Conservation (phyloP, 2,888 invertebrate species). For the Scaptodrosophila latifasciaeformis region DNA sequence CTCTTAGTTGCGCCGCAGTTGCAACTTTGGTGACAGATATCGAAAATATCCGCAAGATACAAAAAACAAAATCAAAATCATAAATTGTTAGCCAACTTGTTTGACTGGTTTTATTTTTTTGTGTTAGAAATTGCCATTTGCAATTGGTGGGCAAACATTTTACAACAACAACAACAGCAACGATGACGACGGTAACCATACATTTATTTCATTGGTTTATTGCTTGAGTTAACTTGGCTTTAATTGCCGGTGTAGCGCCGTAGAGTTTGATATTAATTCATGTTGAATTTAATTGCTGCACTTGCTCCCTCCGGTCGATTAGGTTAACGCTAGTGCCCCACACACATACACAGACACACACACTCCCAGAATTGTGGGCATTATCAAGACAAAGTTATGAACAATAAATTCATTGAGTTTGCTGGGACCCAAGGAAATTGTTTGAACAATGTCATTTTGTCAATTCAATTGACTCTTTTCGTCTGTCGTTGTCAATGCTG, state of each 20-base stretch:
- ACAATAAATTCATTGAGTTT: constrained; percentile 28
- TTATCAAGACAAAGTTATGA: not conserved
- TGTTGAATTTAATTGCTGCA: constrained; percentile 65
- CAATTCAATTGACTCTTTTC: constrained; percentile 31
- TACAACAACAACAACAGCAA: no score
- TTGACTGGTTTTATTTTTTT: constrained; percentile 15
- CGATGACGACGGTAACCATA: no score
- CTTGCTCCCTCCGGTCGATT: constrained; percentile 33
- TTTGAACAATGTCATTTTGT: constrained; percentile 52
- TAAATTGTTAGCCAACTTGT: constrained; percentile 39
- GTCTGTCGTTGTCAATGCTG: no score
- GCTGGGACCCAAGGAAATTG: constrained; percentile 34
- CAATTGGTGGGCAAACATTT: no score
- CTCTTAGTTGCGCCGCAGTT: constrained; percentile 15
- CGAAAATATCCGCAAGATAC: constrained; percentile 9
- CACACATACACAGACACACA: constrained; percentile 31
- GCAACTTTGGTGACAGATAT: constrained; percentile 56
- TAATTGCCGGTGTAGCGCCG: constrained; percentile 59
- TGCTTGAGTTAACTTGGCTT: constrained; percentile 24
- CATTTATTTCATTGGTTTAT: no score
- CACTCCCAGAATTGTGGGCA: constrained; percentile 1
- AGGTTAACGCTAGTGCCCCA: no score
- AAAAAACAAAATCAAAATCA: constrained; percentile 6
- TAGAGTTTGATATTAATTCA: constrained; percentile 69
- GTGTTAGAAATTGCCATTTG: constrained; percentile 17